A percentile compares a stretch with the other conserved stretches of the same genome.
Evolutionary conservation across 1,140 invertebrate genomes (phyloP).

Genomic region (Neodiprion lecontei): DNA sequence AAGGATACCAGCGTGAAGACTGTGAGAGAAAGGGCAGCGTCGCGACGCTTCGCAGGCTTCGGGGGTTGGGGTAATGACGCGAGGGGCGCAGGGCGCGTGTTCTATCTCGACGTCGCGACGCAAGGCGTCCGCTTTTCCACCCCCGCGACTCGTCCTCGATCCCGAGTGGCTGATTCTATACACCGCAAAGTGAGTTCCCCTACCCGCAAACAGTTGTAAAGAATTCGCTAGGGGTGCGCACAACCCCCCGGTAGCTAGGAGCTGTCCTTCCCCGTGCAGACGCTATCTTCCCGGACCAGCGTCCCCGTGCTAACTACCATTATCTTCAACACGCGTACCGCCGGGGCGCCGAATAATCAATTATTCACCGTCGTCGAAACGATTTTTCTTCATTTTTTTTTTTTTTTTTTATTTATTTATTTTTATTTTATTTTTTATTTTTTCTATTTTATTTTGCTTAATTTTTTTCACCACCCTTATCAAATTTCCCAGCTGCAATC

Average conservation of each 20-base stretch:
- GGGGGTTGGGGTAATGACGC: slow-evolving; percentile 13
- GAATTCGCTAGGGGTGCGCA: slow-evolving; percentile 36
- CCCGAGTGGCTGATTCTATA: not conserved
- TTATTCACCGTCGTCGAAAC: slow-evolving; percentile 23
- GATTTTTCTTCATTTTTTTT: not conserved
- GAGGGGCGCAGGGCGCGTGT: slow-evolving; percentile 34
- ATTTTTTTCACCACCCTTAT: not conserved
- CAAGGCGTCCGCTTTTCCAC: slow-evolving; percentile 27
- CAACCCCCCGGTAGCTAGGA: slow-evolving; percentile 15
- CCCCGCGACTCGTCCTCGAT: not conserved
- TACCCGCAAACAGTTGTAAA: slow-evolving; percentile 53
- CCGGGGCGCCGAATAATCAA: slow-evolving; percentile 40
- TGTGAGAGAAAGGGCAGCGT: slow-evolving; percentile 6
- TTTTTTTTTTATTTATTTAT: not conserved
- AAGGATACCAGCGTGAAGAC: not conserved
- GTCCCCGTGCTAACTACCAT: slow-evolving; percentile 29
- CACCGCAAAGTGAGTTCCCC: not conserved
- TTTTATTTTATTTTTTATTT: not conserved
- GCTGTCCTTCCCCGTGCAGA: slow-evolving; percentile 13
- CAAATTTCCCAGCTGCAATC: no score
- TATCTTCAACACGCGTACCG: slow-evolving; percentile 20
- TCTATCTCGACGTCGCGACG: slow-evolving; percentile 43
- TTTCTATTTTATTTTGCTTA: no score
- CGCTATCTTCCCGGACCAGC: slow-evolving; percentile 46
- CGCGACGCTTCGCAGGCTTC: slow-evolving; percentile 12